Conservation (phyloP, 2,888 invertebrate species). For the Drosophila koepferae region DNA sequence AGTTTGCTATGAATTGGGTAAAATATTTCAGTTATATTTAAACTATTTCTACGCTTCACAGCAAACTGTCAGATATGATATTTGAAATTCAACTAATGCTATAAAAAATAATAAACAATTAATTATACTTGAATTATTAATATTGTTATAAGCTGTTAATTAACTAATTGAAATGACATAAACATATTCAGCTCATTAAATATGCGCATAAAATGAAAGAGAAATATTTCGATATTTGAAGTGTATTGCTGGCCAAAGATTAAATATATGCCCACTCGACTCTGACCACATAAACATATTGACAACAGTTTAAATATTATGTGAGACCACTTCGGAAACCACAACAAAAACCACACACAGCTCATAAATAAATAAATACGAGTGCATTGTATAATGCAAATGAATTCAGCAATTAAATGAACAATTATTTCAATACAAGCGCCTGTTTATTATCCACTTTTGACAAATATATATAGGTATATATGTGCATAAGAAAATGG, state of each 20-base stretch:
- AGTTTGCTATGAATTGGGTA: too few relatives aligned
- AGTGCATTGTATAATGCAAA: slow-evolving; percentile 67
- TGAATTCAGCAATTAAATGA: slow-evolving; percentile 74
- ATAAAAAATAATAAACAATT: background rate
- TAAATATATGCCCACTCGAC: slow-evolving; percentile 2
- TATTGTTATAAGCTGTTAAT: background rate
- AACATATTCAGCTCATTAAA: background rate
- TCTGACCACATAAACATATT: slow-evolving; percentile 30
- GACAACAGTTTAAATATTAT: slow-evolving; percentile 35
- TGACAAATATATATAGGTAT: slow-evolving; percentile 20
- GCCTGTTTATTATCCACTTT: slow-evolving; percentile 60
- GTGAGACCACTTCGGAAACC: slow-evolving; percentile 40
- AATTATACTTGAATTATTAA: background rate
- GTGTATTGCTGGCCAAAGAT: background rate
- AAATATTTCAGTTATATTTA: too few relatives aligned
- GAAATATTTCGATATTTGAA: background rate
- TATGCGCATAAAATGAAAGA: slow-evolving; percentile 1
- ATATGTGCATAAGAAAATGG: slow-evolving; percentile 4
- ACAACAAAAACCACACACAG: slow-evolving; percentile 23
- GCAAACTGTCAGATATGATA: too few relatives aligned
- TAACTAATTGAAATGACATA: slow-evolving; percentile 1
- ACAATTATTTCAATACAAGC: slow-evolving; percentile 70
- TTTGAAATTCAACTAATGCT: background rate
- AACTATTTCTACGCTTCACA: too few relatives aligned
- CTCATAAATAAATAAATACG: slow-evolving; percentile 58